Base-by-base conservation (phyloP, 1,140 invertebrate species). In the Paraescarpia echinospica region DNA sequence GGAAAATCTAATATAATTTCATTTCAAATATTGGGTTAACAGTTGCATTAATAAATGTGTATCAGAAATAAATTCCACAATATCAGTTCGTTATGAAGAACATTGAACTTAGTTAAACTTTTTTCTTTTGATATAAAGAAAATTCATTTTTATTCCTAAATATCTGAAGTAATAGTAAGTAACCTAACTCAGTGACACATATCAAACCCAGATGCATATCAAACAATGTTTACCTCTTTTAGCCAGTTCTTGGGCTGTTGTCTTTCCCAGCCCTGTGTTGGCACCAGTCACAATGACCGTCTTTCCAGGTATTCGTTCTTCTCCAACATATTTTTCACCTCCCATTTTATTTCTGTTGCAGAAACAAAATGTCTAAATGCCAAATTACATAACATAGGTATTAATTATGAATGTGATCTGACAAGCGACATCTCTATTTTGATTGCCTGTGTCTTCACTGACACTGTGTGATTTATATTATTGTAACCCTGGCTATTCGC, bases 251-350 rank as follows among this genome's bases (percentile, higher is more conserved):
- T 96, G 95, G 0, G 97, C 97, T 9, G 97, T 97, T 96, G 98
- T 98, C 96, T 97, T 98, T 31, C 98, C 98, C 93, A 99, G 98
- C 35, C 98, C 98, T 27, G 97, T 97, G 95, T 98, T 98, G 0
- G 97, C 97, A 90, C 98, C 98, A n/a, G 98, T 98, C 18, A 99
- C 96, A 93, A 98, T 97, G 2, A 97, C 96, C 9, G 98, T 96
- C 97, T 98, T 98, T 0, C 98, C 98, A 93, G 59, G 59, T 77
- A 77, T 77, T 77, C 59, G 59, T 31, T 77, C 59, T 77, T 77
- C 59, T 31, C 59, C 59, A 18, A 22, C 59, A 77, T 77, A 77
- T 77, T 27, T 77, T 18, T 22, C 12, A 22, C 59, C 59, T 77
- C 18, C 59, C 59, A 77, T 77, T 77, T 77, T 77, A 77, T 77